These are phyloP conservation scores for Porphyrio hochstetteri DNA, from an alignment of 2,113 vertebrate species.

Conservation along the genomic window DNA sequence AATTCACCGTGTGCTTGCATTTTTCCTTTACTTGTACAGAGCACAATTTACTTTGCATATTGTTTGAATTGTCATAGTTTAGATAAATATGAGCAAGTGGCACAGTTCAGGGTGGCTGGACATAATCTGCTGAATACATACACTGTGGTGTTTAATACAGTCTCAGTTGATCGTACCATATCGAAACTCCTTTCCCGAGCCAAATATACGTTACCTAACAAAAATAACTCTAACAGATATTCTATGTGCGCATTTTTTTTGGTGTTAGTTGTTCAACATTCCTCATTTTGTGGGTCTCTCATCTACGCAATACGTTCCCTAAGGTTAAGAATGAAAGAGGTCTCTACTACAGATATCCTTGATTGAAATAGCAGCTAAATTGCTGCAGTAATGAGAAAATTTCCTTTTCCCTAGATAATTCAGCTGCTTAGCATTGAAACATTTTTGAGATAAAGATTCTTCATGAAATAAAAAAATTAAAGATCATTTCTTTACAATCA, in stretches of 20 bases:
- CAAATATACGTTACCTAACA: neutral
- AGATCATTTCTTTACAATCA: neutral
- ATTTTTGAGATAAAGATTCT: conserved; percentile 9
- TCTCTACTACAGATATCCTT: conserved; percentile 49
- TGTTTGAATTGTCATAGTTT: neutral
- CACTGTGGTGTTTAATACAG: neutral
- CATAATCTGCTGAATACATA: neutral
- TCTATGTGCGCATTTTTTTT: neutral
- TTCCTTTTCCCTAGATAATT: conserved; percentile 39
- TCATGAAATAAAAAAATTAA: neutral
- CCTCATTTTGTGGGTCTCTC: conserved; percentile 39
- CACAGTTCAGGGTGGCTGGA: neutral
- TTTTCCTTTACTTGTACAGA: neutral
- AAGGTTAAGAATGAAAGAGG: conserved; percentile 63
- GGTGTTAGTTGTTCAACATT: neutral
- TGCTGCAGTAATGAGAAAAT: conserved; percentile 68
- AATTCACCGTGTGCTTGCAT: neutral
- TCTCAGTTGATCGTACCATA: neutral
- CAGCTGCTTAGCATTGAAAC: conserved; percentile 12
- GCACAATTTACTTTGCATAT: neutral
- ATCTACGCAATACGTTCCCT: conserved; percentile 10
- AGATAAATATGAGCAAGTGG: neutral
- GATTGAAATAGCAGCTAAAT: conserved; percentile 67
- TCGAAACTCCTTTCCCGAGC: neutral
- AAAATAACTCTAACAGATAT: neutral